Base-by-base conservation (phyloP, 2,113 vertebrate species). In the Miniopterus natalensis region DNA sequence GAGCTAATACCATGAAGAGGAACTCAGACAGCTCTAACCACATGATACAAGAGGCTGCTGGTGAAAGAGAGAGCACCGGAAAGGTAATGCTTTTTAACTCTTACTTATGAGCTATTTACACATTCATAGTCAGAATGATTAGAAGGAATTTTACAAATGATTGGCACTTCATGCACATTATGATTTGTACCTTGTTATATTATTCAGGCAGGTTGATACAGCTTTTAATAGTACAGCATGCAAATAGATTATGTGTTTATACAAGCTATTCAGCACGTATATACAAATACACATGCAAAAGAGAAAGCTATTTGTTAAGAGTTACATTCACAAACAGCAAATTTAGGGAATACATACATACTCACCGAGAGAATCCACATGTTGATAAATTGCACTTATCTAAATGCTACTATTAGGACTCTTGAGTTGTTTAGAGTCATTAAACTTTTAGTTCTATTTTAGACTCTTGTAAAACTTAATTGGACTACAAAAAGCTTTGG, bases 381-480 rank as follows among this genome's bases (percentile, higher is more conserved):
- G 94, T n/a, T 96, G 97, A 83, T 95, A 92, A 94, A 59, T 94
- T 94, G 70, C 49, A 86, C 47, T 96, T 96, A 75, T 94, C 81
- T 95, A 61, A 83, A 80, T 92, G 95, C 73, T 92, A 66, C 63
- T 92, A 36, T 88, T 74, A 88, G 85, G 78, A 73, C 71, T 93
- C 68, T 65, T 10, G 92, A 97, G 95, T 98, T 95, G 94, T 98
- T 97, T 97, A 97, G 51, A 74, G 96, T 96, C 95, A 98, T 98
- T 98, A 98, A 98, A 98, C 96, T 98, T 98, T 98, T 97, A 97
- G 94, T 97, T 98, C 96, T 98, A 97, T 98, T 98, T 98, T 97
- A 97, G 97, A 95, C 97, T 98, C 97, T 98, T 97, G 97, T 98
- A 98, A 97, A 97, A 97, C 97, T 98, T 98, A 53, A 0, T 84